Evolutionary conservation across 2,113 vertebrate genomes (phyloP), one percentile per base, ranked within the genome.

Genomic region (Hystrix cristata): DNA sequence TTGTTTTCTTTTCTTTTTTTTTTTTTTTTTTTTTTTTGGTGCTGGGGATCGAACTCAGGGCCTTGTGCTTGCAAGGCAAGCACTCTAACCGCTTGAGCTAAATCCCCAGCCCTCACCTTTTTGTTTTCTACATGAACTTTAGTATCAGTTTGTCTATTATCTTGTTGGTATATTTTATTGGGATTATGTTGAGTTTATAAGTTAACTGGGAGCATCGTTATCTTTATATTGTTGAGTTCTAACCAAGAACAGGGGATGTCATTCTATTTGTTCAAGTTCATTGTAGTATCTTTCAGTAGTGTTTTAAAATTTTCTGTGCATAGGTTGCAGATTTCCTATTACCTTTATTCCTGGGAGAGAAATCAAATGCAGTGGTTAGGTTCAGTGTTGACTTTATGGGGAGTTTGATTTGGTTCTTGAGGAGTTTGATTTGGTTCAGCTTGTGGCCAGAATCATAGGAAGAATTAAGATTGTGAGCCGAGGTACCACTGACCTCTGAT

Each of bases 251-350:
- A 74, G 43, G 59, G 43, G 57, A 11, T 62, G 1, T 71, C 7
- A 25, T 82, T 85, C 38, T 19, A 43, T 79, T 87, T 79, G n/a
- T 71, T 65, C 27, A 60, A 23, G 23, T 51, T 78, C 38, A 65
- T 14, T 43, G 51, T 86, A 19, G 3, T 71, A 43, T 71, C 48
- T 59, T 64, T 94, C 43, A 72, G 48, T 34, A 84, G 31, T 59
- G 65, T 71, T 65, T 82, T 60, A 57, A 81, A 65, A 57, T 38
- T 82, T 88, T 59, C 51, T 29, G 64, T 51, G 53, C 6, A 1
- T 78, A 71, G 43, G 31, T 87, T 91, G 62, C 60, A 91, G 18
- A 71, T 78, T 90, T 69, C n/a, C 53, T 64, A 38, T 88, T 78
- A 76, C 57, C 34, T 93, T 71, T 29, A 79, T 78, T 87, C 34